Evolutionary conservation across 2,797 vertebrate species (phyloP), one percentile per base, ranked within the genome.

Genomic region (Periparus ater): DNA sequence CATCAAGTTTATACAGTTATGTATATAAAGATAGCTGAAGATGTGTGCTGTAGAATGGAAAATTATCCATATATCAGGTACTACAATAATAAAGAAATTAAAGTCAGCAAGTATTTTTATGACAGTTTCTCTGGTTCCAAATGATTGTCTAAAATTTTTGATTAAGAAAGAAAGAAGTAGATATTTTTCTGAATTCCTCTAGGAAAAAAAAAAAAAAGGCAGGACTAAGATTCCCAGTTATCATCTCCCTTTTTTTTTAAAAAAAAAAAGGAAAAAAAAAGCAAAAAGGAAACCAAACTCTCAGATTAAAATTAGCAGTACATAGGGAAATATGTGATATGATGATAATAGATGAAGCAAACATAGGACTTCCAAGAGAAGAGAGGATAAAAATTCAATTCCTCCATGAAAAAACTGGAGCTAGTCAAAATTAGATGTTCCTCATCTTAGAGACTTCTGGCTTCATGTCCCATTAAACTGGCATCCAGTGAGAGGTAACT

Each of bases 141-240:
- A 48, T 32, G 1, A 0, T 45, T 90, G 6, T 80, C 18, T 13
- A 71, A 32, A 36, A 32, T 44, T 48, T n/a, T 85, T 67, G 44
- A 73, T 68, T 57, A 48, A 47, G 11, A 66, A 40, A 4, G 36
- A 50, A 70, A 55, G 12, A 68, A 21, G 10, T 40, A 50, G 9
- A 2, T 48, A 40, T 42, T 48, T 91, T 93, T 38, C 11, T 50
- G 6, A 62, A 55, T 32, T 67, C 80, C 36, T 77, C 14, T 47
- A 12, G 21, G 6, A 7, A 1, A 34, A 34, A 55, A 76, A 22
- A 13, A 36, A 47, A 4, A 54, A 48, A 23, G 1, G 0, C 10
- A 74, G 3, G 4, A 42, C 16, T 22, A 47, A 72, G 17, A 44
- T 53, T 73, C 9, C 3, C 17, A 72, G n/a, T 73, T 70, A 60